Base-by-base conservation (phyloP, 1,140 invertebrate genomes). In the Pachyrhynchus sulphureomaculatus region DNA sequence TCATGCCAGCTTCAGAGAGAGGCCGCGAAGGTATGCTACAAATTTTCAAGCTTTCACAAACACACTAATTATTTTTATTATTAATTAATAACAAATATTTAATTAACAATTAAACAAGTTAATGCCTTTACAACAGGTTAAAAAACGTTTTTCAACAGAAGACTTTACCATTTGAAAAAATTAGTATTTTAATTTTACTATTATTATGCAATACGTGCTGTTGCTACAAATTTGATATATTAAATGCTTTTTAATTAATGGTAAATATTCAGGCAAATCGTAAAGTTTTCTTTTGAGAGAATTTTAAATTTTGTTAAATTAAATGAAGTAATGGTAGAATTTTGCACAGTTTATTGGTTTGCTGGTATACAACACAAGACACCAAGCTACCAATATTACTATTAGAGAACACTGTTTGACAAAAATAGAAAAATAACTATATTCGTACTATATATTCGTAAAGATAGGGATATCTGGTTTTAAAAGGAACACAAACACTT, bases 1-100 rank as follows among this genome's bases (percentile, higher is more conserved):
- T 77, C 78, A 79, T 79, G 76, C 74, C 75, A 80, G 78, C 78
- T 76, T 79, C 79, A 72, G 79, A 79, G 76, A 79, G 78, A 71
- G 78, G 78, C 72, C 79, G 79, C 72, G 78, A 80, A 81, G 77
- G 77, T 78, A 81, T 79, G 72, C 49, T 44, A 68, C 24, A 47
- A 45, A 42, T 20, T 68, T 65, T 68, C 48, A 67, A 64, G 67
- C 62, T 68, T 64, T 66, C 44, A 62, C 51, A 41, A 37, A 12
- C 17, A 47, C 44, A 47, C 44, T 18, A 34, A 4, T 34, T n/a
- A n/a, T 9, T 34, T 8, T 9, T 34, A 34, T 34, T 41, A 17
- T 41, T 41, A 8, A 41, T 4, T 12, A 6, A 21, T 41, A 18
- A 5, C 37, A 21, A n/a, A 41, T 10, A 10, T 18, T 18, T 3